Base-by-base conservation (phyloP, 2,113 vertebrate species). In the Ariopsis seemanni region DNA sequence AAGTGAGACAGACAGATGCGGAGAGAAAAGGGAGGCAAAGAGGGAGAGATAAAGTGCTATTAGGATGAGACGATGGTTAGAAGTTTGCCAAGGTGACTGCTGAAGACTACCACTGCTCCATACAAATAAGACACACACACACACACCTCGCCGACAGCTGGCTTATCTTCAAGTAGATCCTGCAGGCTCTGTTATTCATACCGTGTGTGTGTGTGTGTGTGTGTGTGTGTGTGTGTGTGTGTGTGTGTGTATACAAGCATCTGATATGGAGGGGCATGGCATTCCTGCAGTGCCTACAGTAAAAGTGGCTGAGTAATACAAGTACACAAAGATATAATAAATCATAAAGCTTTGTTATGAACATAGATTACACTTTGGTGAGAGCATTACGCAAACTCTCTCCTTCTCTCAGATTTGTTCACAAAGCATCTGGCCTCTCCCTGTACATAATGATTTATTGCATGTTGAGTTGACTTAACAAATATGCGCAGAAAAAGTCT, bases 61-160 rank as follows among this genome's bases (percentile, higher is more conserved):
- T 93, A 92, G 92, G 92, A 94, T 92, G 91, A 89, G 86, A 88
- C 85, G 89, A 94, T 92, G 84, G 84, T 75, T 72, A 83, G 67
- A 83, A 74, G 87, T 90, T 86, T 88, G 88, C 92, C 93, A 95
- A 95, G 93, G 93, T 95, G 94, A 95, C 93, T 92, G 91, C 86
- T 2, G 6, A 65, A 89, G 92, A 93, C 89, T 88, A 90, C 89
- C 0, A 75, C 91, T 86, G 91, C 85, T 88, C 91, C 90, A 93
- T 93, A 93, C 92, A 93, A 90, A 94, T 92, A 90, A 94, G 84
- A 77, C 15, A 9, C 81, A 18, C 79, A 67, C 79, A 67, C 89
- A 86, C 50, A 82, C 52, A 82, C 17, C n/a, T 27, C 53, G n/a
- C 69, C 69, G 7, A 87, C 89, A 74, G 87, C 89, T 85, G 88